These are phyloP conservation scores for Sarcophaga carnaria DNA, from an alignment of 2,888 invertebrate genomes.

Conservation along the genomic window DNA sequence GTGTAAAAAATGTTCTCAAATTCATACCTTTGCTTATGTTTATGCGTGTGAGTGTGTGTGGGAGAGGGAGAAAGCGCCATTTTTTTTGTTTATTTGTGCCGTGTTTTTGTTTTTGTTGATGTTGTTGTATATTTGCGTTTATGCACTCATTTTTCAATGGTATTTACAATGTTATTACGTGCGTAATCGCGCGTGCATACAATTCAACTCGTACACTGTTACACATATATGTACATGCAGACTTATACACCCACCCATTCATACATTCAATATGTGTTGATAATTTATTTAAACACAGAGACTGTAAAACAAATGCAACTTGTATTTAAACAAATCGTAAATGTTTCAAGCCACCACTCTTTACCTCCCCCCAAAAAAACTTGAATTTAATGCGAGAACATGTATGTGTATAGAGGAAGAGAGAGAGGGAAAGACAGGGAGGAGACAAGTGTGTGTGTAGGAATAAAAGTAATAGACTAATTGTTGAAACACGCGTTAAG, in stretches of 20 bases:
- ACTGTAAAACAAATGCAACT: background rate
- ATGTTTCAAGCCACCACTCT: too few relatives aligned
- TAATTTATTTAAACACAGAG: background rate
- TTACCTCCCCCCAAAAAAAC: too few relatives aligned
- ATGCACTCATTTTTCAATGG: background rate
- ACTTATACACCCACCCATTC: background rate
- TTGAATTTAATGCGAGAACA: too few relatives aligned
- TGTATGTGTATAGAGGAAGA: too few relatives aligned
- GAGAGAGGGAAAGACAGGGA: too few relatives aligned
- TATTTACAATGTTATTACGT: slow-evolving; percentile 33
- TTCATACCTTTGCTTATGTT: background rate
- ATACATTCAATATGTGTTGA: background rate
- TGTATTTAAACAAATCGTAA: background rate
- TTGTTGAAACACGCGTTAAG: too few relatives aligned
- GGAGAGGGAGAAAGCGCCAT: background rate
- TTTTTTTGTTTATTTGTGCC: background rate
- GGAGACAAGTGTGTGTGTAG: too few relatives aligned
- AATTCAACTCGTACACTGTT: too few relatives aligned
- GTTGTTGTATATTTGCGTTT: background rate
- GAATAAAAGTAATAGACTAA: too few relatives aligned
- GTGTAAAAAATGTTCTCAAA: background rate
- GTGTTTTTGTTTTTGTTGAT: background rate
- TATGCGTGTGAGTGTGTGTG: background rate
- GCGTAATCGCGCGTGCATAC: slow-evolving; percentile 5
- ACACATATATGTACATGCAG: too few relatives aligned